phyloP scores from a whole-genome alignment of 1,140 invertebrate species.

The Lanistes nyassanus region DNA sequence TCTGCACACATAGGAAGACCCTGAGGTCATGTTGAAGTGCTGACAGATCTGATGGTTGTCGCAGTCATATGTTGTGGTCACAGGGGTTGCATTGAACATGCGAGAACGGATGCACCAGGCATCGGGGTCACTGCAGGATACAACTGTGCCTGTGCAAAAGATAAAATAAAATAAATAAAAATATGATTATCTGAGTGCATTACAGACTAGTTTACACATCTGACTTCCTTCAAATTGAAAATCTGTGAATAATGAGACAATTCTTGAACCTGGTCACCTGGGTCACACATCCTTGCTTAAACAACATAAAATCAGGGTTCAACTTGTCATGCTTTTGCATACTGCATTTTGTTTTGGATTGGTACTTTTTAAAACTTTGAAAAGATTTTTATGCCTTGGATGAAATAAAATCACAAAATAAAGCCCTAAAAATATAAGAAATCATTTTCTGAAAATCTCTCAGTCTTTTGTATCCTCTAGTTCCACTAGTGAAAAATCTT shows the following conservation, averaged over 20 bases:
- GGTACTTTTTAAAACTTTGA: no score
- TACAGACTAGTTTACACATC: no score
- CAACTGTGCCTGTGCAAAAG: neutral
- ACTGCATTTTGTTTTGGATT: no score
- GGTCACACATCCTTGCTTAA: no score
- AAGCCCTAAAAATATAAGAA: neutral
- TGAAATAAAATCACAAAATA: no score
- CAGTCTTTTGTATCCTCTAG: neutral
- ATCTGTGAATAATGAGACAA: no score
- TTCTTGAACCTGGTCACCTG: no score
- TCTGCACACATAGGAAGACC: conserved; percentile 22
- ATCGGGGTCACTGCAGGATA: conserved; percentile 14
- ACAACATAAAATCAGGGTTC: no score
- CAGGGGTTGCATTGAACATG: neutral
- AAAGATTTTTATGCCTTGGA: no score
- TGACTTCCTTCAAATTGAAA: no score
- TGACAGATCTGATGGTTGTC: conserved; percentile 11
- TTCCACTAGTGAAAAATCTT: neutral
- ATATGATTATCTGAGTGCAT: neutral
- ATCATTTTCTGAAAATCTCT: neutral
- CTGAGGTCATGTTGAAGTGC: conserved; percentile 23
- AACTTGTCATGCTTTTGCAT: no score
- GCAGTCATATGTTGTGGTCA: conserved; percentile 11
- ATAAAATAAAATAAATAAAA: neutral
- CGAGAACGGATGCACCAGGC: conserved; percentile 19